These are phyloP conservation scores for Megathymus violae DNA, from an alignment of 1,140 invertebrate species.

Conservation along the genomic window DNA sequence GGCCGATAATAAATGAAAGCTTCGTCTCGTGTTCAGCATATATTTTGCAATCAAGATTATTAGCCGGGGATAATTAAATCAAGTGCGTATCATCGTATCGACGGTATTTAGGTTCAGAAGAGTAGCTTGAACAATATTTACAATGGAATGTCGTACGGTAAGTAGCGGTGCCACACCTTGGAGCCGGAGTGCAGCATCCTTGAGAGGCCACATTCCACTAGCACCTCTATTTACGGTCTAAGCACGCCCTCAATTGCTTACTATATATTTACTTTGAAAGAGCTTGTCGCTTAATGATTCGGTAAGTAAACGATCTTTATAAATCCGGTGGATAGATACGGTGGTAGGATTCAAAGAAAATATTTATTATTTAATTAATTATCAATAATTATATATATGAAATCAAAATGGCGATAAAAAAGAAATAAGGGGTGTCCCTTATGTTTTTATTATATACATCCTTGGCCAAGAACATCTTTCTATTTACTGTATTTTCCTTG, in stretches of 20 bases:
- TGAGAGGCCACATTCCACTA: slow-evolving; percentile 79
- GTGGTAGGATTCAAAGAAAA: too few relatives aligned
- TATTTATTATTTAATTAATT: too few relatives aligned
- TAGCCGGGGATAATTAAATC: slow-evolving; percentile 22
- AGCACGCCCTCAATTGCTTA: slow-evolving; percentile 11
- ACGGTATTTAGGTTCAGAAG: slow-evolving; percentile 47
- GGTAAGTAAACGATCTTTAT: too few relatives aligned
- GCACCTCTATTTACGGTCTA: slow-evolving; percentile 56
- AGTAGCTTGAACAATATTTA: slow-evolving; percentile 59
- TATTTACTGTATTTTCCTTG: too few relatives aligned
- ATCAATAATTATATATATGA: too few relatives aligned
- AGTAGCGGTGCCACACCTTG: slow-evolving; percentile 66
- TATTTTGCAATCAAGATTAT: slow-evolving; percentile 16
- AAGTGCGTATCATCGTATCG: slow-evolving; percentile 17
- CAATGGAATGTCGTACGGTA: slow-evolving; percentile 65
- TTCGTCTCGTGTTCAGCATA: not conserved
- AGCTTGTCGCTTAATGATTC: not conserved
- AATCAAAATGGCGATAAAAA: too few relatives aligned
- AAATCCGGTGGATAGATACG: too few relatives aligned
- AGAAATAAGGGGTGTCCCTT: too few relatives aligned
- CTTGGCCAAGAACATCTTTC: too few relatives aligned
- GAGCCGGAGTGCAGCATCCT: slow-evolving; percentile 72
- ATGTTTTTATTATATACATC: too few relatives aligned
- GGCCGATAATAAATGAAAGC: slow-evolving; percentile 24
- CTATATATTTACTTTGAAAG: not conserved